phyloP scores from a whole-genome alignment of 2,113 vertebrate genomes.

The Mus musculus region DNA sequence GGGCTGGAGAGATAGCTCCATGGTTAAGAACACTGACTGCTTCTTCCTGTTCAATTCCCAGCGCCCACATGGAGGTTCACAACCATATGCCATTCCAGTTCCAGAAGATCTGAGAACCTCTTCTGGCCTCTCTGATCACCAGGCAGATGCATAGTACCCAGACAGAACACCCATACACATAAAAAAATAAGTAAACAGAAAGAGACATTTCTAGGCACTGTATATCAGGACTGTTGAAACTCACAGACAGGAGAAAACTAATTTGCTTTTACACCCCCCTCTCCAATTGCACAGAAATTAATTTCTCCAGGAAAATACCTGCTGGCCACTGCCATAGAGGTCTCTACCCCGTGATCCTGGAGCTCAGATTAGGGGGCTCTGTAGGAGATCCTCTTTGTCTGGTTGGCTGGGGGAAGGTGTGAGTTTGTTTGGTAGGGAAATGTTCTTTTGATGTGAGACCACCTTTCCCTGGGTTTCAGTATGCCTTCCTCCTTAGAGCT shows the following conservation, averaged over 20 bases:
- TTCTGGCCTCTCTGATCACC: neutral
- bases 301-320: constrained; percentile 15
- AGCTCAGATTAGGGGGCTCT: neutral
- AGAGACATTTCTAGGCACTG: neutral
- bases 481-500: neutral
- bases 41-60: neutral
- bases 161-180: neutral
- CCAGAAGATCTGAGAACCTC: neutral
- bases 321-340: neutral
- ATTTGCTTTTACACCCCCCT: neutral
- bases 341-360: neutral
- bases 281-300: neutral
- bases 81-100: neutral
- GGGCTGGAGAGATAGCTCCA: neutral
- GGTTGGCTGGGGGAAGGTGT: neutral
- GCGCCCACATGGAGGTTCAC: no score
- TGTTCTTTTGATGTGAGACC: neutral
- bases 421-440: neutral
- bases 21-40: neutral
- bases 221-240: neutral
- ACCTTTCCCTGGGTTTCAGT: neutral
- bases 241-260: neutral
- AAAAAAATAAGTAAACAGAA: neutral
- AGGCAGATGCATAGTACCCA: neutral
- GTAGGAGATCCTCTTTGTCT: neutral